These are phyloP conservation scores for Monochamus saltuarius DNA, from an alignment of 1,140 invertebrate genomes.

Conservation along the genomic window DNA sequence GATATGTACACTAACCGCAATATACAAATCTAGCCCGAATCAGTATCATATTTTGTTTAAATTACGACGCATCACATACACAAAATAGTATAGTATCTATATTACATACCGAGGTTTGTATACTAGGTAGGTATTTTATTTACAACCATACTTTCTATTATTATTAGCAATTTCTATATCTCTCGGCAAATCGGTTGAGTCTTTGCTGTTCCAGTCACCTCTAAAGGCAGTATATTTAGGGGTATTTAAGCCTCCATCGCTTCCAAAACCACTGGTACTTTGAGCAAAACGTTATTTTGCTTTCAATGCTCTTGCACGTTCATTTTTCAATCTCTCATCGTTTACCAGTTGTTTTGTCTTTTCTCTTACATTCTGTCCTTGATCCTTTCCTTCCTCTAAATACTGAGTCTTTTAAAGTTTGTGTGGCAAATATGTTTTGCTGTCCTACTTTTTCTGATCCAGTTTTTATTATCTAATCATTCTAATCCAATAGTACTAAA, in stretches of 20 bases:
- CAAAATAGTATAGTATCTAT: no score
- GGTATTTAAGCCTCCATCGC: constrained; percentile 69
- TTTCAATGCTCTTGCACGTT: constrained; percentile 92
- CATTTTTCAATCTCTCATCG: constrained; percentile 94
- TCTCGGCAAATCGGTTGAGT: no score
- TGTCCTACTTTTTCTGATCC: constrained; percentile 96
- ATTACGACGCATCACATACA: no score
- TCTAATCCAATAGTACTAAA: constrained; percentile 87
- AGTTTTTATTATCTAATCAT: constrained; percentile 96
- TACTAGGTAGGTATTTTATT: no score
- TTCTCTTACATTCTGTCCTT: constrained; percentile 96
- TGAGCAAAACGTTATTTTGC: constrained; percentile 95
- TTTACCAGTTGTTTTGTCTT: constrained; percentile 97
- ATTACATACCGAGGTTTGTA: no score
- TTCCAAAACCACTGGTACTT: constrained; percentile 79
- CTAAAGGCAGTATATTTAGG: constrained; percentile 51
- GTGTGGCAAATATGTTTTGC: constrained; percentile 98
- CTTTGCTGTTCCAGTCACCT: constrained; percentile 45
- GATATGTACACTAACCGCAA: no score
- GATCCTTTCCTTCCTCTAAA: constrained; percentile 96
- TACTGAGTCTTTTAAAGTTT: constrained; percentile 97
- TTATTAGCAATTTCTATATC: no score
- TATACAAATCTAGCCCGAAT: no score
- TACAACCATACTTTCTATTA: no score
- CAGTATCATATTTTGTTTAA: no score